Base-by-base conservation (phyloP, 1,140 invertebrate genomes). In the Drosophila tsacasi region DNA sequence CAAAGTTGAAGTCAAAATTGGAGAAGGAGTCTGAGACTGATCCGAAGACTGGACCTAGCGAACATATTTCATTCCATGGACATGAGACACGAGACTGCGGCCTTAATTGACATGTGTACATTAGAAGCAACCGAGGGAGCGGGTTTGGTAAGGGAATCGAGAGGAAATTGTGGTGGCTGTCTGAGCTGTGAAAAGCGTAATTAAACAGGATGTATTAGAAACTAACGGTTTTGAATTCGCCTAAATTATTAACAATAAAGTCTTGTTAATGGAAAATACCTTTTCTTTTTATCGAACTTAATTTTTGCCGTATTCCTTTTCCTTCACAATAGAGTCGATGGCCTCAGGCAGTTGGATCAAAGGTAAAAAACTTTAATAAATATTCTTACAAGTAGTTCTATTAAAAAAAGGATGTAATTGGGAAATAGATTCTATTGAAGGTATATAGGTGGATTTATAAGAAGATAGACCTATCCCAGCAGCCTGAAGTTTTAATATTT, bases 81-180 rank as follows among this genome's bases (percentile, higher is more conserved):
- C 72, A 75, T 25, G 49, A 63, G 69, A 75, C 72, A 75, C 72
- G 71, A 76, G 54, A 76, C 72, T 60, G 19, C 13, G 52, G 62
- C 59, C 37, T 89, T 87, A 89, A 89, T 89, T 87, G 83, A 89
- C 84, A 87, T 89, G 81, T 87, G 83, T 89, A 89, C 84, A 89
- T 87, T 87, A 87, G 73, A 63, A 63, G 81, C 55, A 25, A 47
- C 54, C 68, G 66, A 59, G 50, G 68, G 55, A 64, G 59, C 35
- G 47, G 63, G 35, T 65, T 69, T 55, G 27, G 37, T 6, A 13
- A 23, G 15, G n/a, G 30, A 12, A 57, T 13, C 6, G 25, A 52
- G n/a, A 19, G 44, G 35, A 27, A 30, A 27, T 3, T 19, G 21
- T 32, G 19, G 60, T 40, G 13, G 1, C 21, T 37, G 13, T 46